Evolutionary conservation across 2,113 vertebrate species (phyloP).

Genomic region (Psittacula cyanocephala): DNA sequence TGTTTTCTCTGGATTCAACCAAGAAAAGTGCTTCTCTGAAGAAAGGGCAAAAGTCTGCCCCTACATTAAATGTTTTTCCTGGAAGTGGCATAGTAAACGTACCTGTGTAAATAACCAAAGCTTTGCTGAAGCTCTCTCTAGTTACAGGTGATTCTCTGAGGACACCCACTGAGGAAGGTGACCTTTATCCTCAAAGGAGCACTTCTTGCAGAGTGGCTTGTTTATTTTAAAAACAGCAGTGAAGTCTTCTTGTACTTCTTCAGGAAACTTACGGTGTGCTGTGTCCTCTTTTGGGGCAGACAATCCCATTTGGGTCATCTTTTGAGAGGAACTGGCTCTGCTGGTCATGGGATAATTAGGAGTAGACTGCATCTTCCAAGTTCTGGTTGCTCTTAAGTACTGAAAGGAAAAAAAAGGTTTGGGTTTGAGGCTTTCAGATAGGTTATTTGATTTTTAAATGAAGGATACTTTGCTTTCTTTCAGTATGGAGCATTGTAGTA

Average conservation of each 20-base stretch:
- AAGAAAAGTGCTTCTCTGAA: background rate
- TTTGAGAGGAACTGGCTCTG: background rate
- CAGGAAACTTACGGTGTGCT: background rate
- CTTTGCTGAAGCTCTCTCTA: background rate
- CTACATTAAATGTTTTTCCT: background rate
- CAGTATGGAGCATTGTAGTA: background rate
- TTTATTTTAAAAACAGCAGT: background rate
- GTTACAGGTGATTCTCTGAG: background rate
- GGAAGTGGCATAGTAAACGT: constrained; percentile 22
- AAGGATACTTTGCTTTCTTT: background rate
- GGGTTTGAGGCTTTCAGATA: background rate
- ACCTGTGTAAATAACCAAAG: background rate
- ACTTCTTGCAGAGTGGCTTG: background rate
- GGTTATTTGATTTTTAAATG: constrained; percentile 17
- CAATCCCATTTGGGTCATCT: background rate
- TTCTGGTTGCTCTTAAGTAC: background rate
- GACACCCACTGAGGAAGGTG: background rate
- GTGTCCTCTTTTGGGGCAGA: background rate
- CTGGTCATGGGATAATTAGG: background rate
- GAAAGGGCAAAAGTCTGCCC: background rate
- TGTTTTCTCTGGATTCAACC: constrained; percentile 62
- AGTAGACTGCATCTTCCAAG: background rate
- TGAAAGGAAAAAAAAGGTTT: background rate
- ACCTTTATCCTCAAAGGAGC: background rate
- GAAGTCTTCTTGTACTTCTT: background rate